Evolutionary conservation across 2,113 vertebrate species (phyloP).

Genomic region (Xyliphius kryptos): DNA sequence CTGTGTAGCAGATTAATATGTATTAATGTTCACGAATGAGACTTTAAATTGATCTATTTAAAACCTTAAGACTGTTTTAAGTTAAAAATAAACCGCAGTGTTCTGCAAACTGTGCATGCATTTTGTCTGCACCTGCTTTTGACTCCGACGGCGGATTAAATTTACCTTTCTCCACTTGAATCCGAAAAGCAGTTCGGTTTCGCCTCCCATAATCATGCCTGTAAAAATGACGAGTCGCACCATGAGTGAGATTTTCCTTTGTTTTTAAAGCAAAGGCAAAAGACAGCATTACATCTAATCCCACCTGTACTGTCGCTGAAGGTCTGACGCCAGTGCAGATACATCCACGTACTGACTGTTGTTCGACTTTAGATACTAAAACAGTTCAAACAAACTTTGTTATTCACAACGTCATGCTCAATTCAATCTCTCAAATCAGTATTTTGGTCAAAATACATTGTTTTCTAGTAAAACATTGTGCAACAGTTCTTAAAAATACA

Average conservation of each 20-base stretch:
- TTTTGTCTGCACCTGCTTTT: neutral
- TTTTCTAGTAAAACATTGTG: too few species aligned
- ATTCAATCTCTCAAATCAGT: too few species aligned
- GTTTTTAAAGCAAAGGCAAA: too few species aligned
- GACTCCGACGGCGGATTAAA: neutral
- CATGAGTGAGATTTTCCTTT: neutral
- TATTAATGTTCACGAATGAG: too few species aligned
- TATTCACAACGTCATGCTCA: too few species aligned
- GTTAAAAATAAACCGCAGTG: slow-evolving; percentile 50
- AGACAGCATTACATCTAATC: slow-evolving; percentile 6
- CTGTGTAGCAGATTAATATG: too few species aligned
- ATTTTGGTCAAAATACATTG: too few species aligned
- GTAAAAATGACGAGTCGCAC: neutral
- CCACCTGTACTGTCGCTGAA: slow-evolving; percentile 83
- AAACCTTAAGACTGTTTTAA: too few species aligned
- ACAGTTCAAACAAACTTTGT: neutral
- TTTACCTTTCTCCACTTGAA: neutral
- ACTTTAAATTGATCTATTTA: too few species aligned
- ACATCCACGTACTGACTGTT: slow-evolving; percentile 78
- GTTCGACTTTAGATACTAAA: slow-evolving; percentile 76
- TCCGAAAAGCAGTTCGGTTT: neutral
- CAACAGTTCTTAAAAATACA: too few species aligned
- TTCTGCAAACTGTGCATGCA: slow-evolving; percentile 75
- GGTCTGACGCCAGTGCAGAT: slow-evolving; percentile 69
- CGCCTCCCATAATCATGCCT: neutral